A percentile compares a stretch with the other conserved stretches of the same genome.
Evolutionary conservation across 2,888 invertebrate genomes (phyloP).

Genomic region (Notodonta dromedarius): DNA sequence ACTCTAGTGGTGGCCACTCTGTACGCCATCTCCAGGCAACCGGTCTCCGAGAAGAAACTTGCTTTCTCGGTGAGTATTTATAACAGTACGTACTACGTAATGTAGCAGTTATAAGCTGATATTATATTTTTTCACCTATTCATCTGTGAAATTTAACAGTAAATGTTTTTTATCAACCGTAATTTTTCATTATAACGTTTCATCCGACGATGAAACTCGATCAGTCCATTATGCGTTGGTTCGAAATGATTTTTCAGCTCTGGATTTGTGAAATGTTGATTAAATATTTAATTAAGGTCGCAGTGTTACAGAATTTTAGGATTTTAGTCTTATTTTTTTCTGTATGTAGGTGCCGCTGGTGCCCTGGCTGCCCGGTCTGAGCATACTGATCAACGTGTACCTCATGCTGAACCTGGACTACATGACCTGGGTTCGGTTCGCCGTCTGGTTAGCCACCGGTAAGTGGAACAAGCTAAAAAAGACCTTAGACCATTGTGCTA

Average conservation of each 20-base stretch:
- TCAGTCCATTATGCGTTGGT: too few species aligned
- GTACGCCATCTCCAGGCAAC: conserved; percentile 84
- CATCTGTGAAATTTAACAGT: too few species aligned
- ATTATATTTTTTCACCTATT: too few species aligned
- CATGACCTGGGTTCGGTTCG: conserved; percentile 94
- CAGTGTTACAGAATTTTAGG: too few species aligned
- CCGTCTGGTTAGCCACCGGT: conserved; percentile 93
- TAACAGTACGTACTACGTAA: too few species aligned
- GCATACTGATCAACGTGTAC: conserved; percentile 93
- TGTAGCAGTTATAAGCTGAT: too few species aligned
- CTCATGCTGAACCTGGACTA: conserved; percentile 89
- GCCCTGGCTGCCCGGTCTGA: conserved; percentile 92
- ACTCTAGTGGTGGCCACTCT: conserved; percentile 73
- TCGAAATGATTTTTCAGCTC: too few species aligned
- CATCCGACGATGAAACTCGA: too few species aligned
- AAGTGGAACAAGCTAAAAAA: conserved; percentile 49
- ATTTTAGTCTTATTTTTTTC: not conserved
- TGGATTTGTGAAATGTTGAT: too few species aligned
- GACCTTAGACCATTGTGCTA: not conserved
- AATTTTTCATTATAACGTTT: too few species aligned
- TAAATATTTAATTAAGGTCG: too few species aligned
- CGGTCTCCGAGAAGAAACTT: conserved; percentile 85
- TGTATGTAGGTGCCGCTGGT: conserved; percentile 89
- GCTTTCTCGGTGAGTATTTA: conserved; percentile 84
- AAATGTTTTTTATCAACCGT: too few species aligned